These are phyloP conservation scores for Lasioglossum calceatum DNA, from an alignment of 2,888 invertebrate genomes.

Conservation along the genomic window DNA sequence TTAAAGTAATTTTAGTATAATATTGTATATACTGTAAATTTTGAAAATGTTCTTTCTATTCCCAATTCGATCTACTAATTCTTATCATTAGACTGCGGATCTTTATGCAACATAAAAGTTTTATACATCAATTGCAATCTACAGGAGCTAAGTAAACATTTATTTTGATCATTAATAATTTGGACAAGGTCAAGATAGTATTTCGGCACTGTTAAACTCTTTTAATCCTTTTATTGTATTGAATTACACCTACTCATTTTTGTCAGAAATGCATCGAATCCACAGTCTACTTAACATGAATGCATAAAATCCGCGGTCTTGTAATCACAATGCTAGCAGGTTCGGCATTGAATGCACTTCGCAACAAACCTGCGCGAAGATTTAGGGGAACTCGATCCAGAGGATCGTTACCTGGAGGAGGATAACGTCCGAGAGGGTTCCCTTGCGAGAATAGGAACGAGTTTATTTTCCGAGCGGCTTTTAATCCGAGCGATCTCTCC, in stretches of 20 bases:
- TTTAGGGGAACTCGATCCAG: neutral
- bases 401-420: neutral
- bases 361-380: neutral
- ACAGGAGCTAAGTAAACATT: no score
- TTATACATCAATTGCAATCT: no score
- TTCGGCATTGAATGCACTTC: neutral
- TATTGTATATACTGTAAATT: neutral
- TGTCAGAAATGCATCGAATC: no score
- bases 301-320: neutral
- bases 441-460: neutral
- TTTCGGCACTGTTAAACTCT: no score
- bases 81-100: no score
- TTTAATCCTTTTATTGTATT: no score
- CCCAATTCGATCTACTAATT: neutral
- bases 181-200: no score
- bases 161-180: no score
- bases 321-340: no score
- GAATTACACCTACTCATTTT: no score
- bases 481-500: conserved; percentile 2
- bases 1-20: neutral
- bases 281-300: no score
- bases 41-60: neutral
- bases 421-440: neutral
- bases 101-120: no score
- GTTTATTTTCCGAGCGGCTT: neutral